Base-by-base conservation (phyloP, 2,113 vertebrate genomes). In the Perca schrenkii region DNA sequence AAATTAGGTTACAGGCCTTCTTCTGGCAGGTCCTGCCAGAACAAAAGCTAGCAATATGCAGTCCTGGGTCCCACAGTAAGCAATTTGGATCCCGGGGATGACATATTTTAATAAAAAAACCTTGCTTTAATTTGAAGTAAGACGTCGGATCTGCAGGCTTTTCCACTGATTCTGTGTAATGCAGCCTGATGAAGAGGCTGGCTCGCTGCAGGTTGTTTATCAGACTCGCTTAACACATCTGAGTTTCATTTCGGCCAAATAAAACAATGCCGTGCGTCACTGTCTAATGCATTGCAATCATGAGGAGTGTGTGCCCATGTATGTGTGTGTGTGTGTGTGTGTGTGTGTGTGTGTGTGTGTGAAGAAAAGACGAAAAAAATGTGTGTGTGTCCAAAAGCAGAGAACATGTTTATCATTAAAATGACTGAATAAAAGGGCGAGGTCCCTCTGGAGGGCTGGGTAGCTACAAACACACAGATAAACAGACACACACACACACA, bases 371-470 rank as follows among this genome's bases (percentile, higher is more conserved):
- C 40, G 0, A 49, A 66, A 49, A 36, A 69, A 68, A 60, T 79
- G 79, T 65, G 62, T 61, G 69, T 80, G 57, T 60, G 63, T 80
- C 69, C 49, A 73, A 75, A 56, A 64, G 83, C 57, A 84, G 80
- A 82, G 58, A 92, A 93, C 90, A 73, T 94, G 93, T 92, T 93
- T 93, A 89, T 90, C 75, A 94, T 94, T 93, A 94, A 87, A 87
- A 89, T 86, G 83, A 89, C 87, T 88, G 84, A 92, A 89, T 80
- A 85, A 64, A 89, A 74, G 85, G 90, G 86, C 40, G 85, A 91
- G 86, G 88, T 92, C 83, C 72, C 63, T 83, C 56, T 82, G 63
- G 84, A 90, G 82, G 83, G 74, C 73, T 84, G 84, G 67, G 64
- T 74, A 86, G 72, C 67, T 58, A 50, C 65, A 71, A 66, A 56